Evolutionary conservation across 2,113 vertebrate genomes (phyloP).

Genomic region (Hippolais icterina): DNA sequence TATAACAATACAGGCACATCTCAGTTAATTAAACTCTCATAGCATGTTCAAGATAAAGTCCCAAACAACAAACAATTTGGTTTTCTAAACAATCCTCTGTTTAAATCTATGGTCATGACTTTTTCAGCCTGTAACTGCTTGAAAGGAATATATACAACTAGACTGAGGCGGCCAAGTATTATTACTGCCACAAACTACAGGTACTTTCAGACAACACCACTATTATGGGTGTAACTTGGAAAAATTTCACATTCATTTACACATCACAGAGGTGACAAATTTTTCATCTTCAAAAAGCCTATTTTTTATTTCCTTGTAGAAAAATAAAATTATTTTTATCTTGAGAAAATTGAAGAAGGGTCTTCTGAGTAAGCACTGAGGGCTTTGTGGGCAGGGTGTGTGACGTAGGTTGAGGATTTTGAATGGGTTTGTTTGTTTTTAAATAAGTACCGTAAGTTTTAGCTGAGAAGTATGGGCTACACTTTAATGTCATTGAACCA

Average conservation of each 20-base stretch:
- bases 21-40: not conserved
- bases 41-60: not conserved
- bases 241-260: conserved; percentile 5
- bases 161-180: not conserved
- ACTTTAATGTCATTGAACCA: not conserved
- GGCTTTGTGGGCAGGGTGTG: not conserved
- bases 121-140: not conserved
- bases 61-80: not conserved
- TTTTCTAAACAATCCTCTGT: not conserved
- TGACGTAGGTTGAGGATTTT: not conserved
- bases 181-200: not conserved
- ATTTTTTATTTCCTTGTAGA: not conserved
- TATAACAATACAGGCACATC: not conserved
- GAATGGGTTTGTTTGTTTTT: not conserved
- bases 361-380: not conserved
- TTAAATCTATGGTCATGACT: not conserved
- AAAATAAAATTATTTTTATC: not conserved
- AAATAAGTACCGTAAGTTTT: not conserved
- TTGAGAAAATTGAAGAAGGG: not conserved
- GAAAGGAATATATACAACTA: not conserved
- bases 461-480: not conserved
- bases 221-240: not conserved
- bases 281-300: not conserved
- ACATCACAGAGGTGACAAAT: not conserved
- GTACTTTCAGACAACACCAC: not conserved